phyloP scores from a whole-genome alignment of 1,140 invertebrate genomes.

The Bombus impatiens region DNA sequence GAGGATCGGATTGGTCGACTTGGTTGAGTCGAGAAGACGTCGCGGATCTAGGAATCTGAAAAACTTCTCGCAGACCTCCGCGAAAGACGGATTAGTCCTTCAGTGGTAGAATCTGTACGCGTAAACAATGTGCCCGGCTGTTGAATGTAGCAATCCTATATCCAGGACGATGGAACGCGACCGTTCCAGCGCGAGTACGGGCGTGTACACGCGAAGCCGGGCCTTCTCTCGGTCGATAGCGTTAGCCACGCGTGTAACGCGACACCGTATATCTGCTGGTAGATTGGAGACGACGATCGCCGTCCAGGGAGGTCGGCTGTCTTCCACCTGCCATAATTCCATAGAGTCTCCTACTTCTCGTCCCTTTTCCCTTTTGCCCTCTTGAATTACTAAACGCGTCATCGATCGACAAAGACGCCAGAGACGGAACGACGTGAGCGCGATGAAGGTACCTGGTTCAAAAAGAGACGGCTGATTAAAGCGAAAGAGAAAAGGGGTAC shows the following conservation, averaged over 20 bases:
- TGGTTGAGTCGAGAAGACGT: no score
- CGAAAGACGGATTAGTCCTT: no score
- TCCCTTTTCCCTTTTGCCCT: conserved; percentile 55
- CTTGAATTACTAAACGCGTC: conserved; percentile 63
- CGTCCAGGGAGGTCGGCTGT: conserved; percentile 76
- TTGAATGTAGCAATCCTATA: conserved; percentile 47
- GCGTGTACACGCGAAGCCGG: conserved; percentile 30
- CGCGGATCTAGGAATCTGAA: no score
- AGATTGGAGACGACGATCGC: conserved; percentile 70
- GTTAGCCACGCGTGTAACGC: conserved; percentile 72
- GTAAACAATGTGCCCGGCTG: conserved; percentile 56
- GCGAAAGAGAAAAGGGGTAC: background rate
- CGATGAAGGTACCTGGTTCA: background rate
- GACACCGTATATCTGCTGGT: conserved; percentile 73
- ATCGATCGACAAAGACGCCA: conserved; percentile 48
- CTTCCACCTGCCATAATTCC: conserved; percentile 79
- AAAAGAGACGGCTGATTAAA: conserved; percentile 17
- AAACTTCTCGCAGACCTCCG: no score
- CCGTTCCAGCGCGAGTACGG: conserved; percentile 8
- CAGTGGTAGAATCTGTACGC: background rate
- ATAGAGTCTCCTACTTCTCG: conserved; percentile 54
- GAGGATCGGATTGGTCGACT: background rate
- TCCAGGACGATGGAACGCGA: conserved; percentile 43
- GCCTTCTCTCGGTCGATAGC: conserved; percentile 54
- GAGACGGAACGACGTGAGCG: no score